phyloP scores from a whole-genome alignment of 2,797 vertebrate species.

The Trachurus trachurus region DNA sequence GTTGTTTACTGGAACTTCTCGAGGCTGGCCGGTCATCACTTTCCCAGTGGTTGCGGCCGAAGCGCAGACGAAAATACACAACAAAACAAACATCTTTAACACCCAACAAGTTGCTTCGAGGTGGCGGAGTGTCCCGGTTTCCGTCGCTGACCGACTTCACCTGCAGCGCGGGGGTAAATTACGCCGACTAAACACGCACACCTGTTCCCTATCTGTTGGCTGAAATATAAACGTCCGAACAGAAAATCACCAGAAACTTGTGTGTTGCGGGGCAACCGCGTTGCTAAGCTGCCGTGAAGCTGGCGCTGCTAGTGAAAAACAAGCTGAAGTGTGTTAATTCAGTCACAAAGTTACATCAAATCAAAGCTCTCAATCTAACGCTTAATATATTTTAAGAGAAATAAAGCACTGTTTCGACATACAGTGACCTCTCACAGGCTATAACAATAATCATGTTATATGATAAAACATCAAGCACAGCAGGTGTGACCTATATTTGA shows the following conservation, averaged over 20 bases:
- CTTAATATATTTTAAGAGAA: background rate
- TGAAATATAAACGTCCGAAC: background rate
- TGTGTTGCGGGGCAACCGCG: slow-evolving; percentile 50
- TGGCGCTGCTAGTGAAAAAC: slow-evolving; percentile 34
- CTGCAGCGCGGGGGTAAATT: background rate
- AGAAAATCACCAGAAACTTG: slow-evolving; percentile 29
- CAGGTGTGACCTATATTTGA: background rate
- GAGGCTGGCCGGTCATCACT: slow-evolving; percentile 32
- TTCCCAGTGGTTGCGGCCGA: background rate
- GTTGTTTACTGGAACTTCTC: slow-evolving; percentile 16
- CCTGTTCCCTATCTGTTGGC: slow-evolving; percentile 48
- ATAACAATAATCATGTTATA: background rate
- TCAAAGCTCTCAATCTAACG: accelerated
- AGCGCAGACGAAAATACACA: slow-evolving; percentile 2
- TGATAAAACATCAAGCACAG: background rate
- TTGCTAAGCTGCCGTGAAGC: slow-evolving; percentile 55
- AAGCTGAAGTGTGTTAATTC: background rate
- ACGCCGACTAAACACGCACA: slow-evolving; percentile 6
- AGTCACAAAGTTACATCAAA: background rate
- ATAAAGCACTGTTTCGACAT: background rate
- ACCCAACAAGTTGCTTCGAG: background rate
- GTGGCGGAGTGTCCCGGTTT: accelerated
- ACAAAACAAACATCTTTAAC: slow-evolving; percentile 30
- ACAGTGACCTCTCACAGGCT: background rate
- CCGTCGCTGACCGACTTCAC: accelerated